Base-by-base conservation (phyloP, 1,140 invertebrate species). In the Bombus haemorrhoidalis region DNA sequence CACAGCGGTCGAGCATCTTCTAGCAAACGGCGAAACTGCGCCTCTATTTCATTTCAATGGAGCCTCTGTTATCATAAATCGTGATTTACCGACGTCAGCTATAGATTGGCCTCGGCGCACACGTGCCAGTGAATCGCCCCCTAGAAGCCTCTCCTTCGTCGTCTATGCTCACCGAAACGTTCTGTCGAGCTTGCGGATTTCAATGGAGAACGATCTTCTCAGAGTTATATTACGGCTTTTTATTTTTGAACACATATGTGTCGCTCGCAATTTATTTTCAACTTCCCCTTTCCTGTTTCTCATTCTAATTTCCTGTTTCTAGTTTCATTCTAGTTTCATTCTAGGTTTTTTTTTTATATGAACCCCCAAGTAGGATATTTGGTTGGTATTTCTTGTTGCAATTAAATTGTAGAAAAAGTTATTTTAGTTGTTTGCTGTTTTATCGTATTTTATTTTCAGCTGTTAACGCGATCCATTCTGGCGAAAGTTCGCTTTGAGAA, bases 31-130 rank as follows among this genome's bases (percentile, higher is more conserved):
- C 86, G 91, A 86, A 88, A 81, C 90, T 89, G 80, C 87, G 66
- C 71, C 73, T 72, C 84, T 89, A 91, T 90, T 90, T 89, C 86
- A 91, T 91, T 90, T 90, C 88, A 91, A 91, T 91, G 90, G 88
- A 88, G 85, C 84, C 88, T 86, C 83, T 84, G 86, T 90, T 90
- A 88, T 91, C 91, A 91, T 91, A 91, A 91, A 91, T 91, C 86
- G 73, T 85, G 89, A 91, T 91, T 91, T 90, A 91, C 89, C 82
- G 80, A 62, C 87, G 66, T 73, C 72, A 68, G 71, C 32, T 78
- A 79, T 90, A 85, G 81, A 89, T 90, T 75, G 89, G 53, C 71
- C 37, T 41, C 74, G 32, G 22, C 28, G 47, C 72, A 66, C 81
- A 77, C 81, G 43, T 77, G 73, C 32, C 59, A 25, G 41, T n/a